Base-by-base conservation (phyloP, 1,140 invertebrate species). In the Dendroctonus valens region DNA sequence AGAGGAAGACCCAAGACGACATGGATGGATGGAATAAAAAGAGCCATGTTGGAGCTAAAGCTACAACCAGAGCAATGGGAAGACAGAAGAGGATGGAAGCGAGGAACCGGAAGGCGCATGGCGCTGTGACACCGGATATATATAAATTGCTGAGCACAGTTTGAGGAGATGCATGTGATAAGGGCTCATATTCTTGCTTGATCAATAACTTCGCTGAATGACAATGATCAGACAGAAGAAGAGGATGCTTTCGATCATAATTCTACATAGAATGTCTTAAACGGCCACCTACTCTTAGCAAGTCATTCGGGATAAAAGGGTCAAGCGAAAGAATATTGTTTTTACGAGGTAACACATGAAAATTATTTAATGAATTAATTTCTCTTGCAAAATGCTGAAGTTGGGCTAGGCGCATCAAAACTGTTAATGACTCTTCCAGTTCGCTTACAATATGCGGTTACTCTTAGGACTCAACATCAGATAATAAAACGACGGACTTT, bases 281-380 rank as follows among this genome's bases (percentile, higher is more conserved):
- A 63, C 75, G 52, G 15, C 74, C 72, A 37, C 74, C 71, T 7
- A 77, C 72, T 11, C 70, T 37, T 5, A 75, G 14, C 4, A 74
- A 14, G 38, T n/a, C n/a, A n/a, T n/a, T n/a, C 66, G 7, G 63
- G 5, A 41, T 71, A 59, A 74, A 71, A 11, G 74, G 68, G 11
- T 15, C 58, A n/a, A 65, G 40, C 5, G 9, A 50, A 5, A 41
- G 15, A 41, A 58, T 6, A 50, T 57, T 58, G 40, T 48, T 58
- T 37, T 58, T 65, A 8, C 15, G 9, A 7, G 72, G 11, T 38
- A 65, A 11, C 63, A 75, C 67, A 6, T 69, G 61, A 37, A 75
- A 73, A 7, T 52, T 64, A 65, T 75, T 76, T n/a, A 74, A 53
- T 68, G 46, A 41, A 44, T 48, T 4, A 50, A 5, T 26, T 77